Evolutionary conservation across 2,888 invertebrate genomes (phyloP).

Genomic region (Hirtodrosophila histrioides): DNA sequence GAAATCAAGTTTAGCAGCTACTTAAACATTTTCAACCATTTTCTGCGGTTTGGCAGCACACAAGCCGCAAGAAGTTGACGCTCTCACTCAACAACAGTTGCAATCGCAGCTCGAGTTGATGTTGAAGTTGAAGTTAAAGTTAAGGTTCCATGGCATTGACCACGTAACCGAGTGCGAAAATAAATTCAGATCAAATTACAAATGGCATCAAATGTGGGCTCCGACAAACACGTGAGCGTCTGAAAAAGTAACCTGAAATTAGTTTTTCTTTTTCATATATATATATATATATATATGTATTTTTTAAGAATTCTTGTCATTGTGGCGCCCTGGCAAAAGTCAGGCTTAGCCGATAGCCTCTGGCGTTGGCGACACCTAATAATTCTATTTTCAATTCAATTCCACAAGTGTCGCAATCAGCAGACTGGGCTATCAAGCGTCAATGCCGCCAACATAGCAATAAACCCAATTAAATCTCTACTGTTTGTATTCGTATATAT

Average conservation of each 20-base stretch:
- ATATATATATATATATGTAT: not conserved
- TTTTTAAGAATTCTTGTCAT: constrained; percentile 2
- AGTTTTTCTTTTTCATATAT: not conserved
- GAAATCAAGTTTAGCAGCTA: constrained; percentile 51
- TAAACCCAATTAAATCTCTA: constrained; percentile 74
- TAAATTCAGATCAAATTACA: constrained; percentile 55
- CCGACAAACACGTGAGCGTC: constrained; percentile 69
- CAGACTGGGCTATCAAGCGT: constrained; percentile 60
- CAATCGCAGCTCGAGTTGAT: constrained; percentile 28
- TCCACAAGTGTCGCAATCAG: constrained; percentile 67
- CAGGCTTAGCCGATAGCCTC: constrained; percentile 66
- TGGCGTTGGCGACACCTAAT: constrained; percentile 61
- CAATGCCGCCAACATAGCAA: constrained; percentile 79
- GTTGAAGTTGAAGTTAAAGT: constrained; percentile 29
- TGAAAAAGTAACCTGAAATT: constrained; percentile 13
- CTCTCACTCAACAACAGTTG: constrained; percentile 57
- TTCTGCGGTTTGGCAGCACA: constrained; percentile 39
- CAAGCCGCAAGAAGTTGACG: constrained; percentile 52
- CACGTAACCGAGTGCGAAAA: constrained; percentile 80
- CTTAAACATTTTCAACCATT: constrained; percentile 43
- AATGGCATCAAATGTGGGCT: constrained; percentile 62
- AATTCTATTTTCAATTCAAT: constrained; percentile 61
- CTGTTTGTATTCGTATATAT: constrained; percentile 14
- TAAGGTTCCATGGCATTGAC: constrained; percentile 71
- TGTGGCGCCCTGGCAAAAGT: constrained; percentile 51